Conservation (phyloP, 2,888 invertebrate species). For the Brachypalpus laphriformis region DNA sequence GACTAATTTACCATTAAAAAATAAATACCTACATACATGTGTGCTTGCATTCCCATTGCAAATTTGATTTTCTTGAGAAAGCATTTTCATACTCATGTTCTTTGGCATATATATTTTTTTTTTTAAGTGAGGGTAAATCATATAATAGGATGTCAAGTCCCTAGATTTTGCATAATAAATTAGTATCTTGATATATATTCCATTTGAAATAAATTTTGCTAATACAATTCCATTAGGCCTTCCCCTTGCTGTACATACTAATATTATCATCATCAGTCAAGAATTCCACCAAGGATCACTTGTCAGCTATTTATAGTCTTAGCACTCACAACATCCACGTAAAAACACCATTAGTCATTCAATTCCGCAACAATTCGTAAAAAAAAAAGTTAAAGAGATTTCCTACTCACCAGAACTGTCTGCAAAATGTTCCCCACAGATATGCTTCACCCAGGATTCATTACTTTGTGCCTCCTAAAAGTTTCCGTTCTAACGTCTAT, state of each 20-base stretch:
- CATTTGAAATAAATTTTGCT: not conserved
- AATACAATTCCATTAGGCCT: slow-evolving; percentile 2
- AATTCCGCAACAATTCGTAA: slow-evolving; percentile 25
- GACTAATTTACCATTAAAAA: not conserved
- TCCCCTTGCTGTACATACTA: not conserved
- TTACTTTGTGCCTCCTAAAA: not conserved
- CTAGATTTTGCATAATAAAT: not conserved
- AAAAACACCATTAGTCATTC: slow-evolving; percentile 36
- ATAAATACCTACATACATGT: too few relatives aligned
- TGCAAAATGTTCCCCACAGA: not conserved
- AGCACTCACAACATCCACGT: slow-evolving; percentile 18
- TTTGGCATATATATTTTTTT: too few relatives aligned
- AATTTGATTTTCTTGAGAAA: not conserved
- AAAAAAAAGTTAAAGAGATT: slow-evolving; percentile 16
- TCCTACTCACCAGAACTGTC: not conserved
- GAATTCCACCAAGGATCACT: slow-evolving; percentile 17
- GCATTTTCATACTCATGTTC: not conserved
- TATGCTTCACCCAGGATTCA: not conserved
- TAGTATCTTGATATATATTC: not conserved
- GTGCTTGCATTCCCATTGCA: not conserved
- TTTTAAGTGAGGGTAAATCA: not conserved
- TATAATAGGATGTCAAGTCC: not conserved
- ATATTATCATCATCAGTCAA: slow-evolving; percentile 34
- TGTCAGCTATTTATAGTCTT: slow-evolving; percentile 37
- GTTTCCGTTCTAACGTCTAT: not conserved